Conservation (phyloP, 2,888 invertebrate species). For the Drosophila falleni region DNA sequence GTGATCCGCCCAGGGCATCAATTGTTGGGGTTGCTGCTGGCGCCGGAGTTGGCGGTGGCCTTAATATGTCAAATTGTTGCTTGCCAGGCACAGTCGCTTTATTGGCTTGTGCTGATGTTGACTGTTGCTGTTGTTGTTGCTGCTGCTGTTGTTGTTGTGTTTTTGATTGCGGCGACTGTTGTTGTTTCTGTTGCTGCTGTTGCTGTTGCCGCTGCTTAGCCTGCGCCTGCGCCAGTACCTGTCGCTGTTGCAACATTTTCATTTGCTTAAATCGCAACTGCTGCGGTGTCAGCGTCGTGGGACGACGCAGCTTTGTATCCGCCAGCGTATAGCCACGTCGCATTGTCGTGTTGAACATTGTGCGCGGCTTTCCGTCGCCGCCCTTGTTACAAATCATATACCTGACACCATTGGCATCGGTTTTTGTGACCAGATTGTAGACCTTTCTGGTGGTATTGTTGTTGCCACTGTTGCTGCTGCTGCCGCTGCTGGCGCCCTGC, state of each 20-base stretch:
- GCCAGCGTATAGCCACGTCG: slow-evolving; percentile 72
- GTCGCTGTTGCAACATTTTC: slow-evolving; percentile 53
- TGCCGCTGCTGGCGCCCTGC: slow-evolving; percentile 36
- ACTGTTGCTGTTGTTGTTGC: slow-evolving; percentile 30
- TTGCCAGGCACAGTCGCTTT: slow-evolving; percentile 47
- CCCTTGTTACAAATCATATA: slow-evolving; percentile 68
- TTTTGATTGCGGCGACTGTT: slow-evolving; percentile 23
- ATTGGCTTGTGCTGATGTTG: slow-evolving; percentile 24
- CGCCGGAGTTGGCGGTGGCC: slow-evolving; percentile 39
- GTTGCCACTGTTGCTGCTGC: slow-evolving; percentile 14
- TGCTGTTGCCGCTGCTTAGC: slow-evolving; percentile 58
- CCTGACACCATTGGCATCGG: slow-evolving; percentile 53
- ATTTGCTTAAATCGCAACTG: slow-evolving; percentile 59
- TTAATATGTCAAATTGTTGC: slow-evolving; percentile 62
- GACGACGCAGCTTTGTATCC: slow-evolving; percentile 57
- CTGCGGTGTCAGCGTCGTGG: slow-evolving; percentile 38
- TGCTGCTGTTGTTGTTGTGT: slow-evolving; percentile 45
- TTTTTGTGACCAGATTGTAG: slow-evolving; percentile 61
- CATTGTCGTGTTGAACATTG: slow-evolving; percentile 56
- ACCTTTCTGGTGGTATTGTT: slow-evolving; percentile 36
- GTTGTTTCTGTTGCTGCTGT: slow-evolving; percentile 41
- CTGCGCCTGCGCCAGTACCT: slow-evolving; percentile 53
- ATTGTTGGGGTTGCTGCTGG: slow-evolving; percentile 11
- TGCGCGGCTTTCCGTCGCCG: slow-evolving; percentile 47
- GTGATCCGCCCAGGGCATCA: slow-evolving; percentile 63